Conservation (phyloP, 2,113 vertebrate genomes). For the Agelaius phoeniceus region DNA sequence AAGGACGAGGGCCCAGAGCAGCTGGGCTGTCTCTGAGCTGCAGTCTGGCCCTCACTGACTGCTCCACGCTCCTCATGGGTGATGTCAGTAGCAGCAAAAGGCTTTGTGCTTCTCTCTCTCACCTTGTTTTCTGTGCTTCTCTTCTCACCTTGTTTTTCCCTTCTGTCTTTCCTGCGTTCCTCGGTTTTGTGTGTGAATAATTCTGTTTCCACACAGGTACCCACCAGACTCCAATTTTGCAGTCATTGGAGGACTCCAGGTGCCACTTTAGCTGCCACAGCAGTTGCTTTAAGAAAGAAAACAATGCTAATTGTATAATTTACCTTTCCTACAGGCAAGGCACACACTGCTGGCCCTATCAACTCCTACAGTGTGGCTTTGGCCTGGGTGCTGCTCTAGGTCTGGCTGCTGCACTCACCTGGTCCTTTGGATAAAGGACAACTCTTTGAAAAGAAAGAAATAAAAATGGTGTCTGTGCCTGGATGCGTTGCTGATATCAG, state of each 20-base stretch:
- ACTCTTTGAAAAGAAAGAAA: background rate
- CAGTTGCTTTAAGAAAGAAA: background rate
- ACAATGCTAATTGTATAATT: background rate
- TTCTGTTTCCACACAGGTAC: background rate
- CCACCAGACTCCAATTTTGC: background rate
- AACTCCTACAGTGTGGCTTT: fast-evolving
- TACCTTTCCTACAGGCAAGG: background rate
- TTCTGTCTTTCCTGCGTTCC: background rate
- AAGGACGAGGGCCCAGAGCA: fast-evolving
- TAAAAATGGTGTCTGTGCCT: background rate
- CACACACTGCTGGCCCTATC: background rate
- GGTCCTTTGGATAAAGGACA: background rate
- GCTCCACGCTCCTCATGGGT: fast-evolving
- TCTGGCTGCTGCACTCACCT: background rate
- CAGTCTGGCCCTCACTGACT: background rate
- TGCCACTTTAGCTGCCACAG: background rate
- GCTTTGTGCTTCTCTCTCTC: background rate
- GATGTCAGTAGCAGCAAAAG: background rate
- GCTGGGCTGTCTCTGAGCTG: background rate
- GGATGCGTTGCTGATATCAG: background rate
- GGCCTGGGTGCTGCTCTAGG: background rate
- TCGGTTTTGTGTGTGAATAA: background rate
- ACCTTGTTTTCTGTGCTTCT: background rate
- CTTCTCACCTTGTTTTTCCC: background rate
- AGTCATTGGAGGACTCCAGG: background rate